Evolutionary conservation across 2,888 invertebrate species (phyloP), one percentile per base, ranked within the genome.

Genomic region (Diaprepes abbreviatus): DNA sequence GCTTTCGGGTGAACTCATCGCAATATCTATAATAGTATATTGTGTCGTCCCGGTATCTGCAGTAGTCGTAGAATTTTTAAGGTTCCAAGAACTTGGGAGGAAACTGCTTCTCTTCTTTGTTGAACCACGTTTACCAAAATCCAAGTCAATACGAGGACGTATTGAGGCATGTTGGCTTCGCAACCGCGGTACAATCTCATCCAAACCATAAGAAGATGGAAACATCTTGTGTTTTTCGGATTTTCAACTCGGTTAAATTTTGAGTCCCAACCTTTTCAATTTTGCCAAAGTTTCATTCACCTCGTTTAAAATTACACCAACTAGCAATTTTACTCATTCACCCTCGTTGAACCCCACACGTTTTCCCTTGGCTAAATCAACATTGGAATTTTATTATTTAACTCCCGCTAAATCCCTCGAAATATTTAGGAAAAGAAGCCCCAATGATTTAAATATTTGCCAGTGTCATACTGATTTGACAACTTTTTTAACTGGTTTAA

Each of bases 61-160:
- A n/a, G n/a, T n/a, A n/a, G n/a, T n/a, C n/a, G n/a, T n/a, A n/a
- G n/a, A n/a, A n/a, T n/a, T n/a, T n/a, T n/a, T n/a, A n/a, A n/a
- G n/a, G n/a, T 36, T 1, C 21, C 50, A 33, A n/a, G 7, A n/a
- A 4, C n/a, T 6, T 10, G 52, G 63, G 12, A 63, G 28, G 38
- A 63, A 63, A 28, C 63, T 63, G 36, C 63, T 63, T 17, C 60
- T 28, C 19, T 16, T 14, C 1, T n/a, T 4, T 5, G 12, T 2
- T 31, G 12, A 10, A 33, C 9, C 6, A 1, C 6, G 33, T 14
- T 33, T 9, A 40, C 1, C 4, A 17, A 40, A 16, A 14, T 16
- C 33, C 52, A 16, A 31, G 19, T 1, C 7, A 3, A 31, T 28
- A 10, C 5, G 12, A 52, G 16, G 16, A 1, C 7, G 28, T 28